Evolutionary conservation across 2,797 vertebrate genomes (phyloP).

Genomic region (Eurystomus glaucurus): DNA sequence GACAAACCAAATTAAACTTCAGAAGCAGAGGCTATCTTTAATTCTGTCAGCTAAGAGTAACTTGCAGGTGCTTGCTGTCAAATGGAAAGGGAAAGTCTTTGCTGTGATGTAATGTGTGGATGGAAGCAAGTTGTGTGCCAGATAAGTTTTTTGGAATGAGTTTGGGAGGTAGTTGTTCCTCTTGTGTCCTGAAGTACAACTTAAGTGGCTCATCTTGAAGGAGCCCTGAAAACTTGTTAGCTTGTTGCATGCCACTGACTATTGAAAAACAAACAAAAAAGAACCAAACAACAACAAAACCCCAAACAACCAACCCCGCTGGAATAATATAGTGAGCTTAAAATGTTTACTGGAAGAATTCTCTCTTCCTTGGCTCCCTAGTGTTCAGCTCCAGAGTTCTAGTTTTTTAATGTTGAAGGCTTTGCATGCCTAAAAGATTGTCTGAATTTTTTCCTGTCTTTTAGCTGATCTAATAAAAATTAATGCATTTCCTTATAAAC

Average conservation of each 20-base stretch:
- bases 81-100: background rate
- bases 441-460: background rate
- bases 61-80: background rate
- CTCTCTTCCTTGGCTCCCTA: background rate
- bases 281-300: background rate
- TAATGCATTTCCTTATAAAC: background rate
- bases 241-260: background rate
- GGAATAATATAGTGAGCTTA: background rate
- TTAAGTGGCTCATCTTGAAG: background rate
- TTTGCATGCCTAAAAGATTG: background rate
- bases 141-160: background rate
- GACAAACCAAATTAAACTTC: background rate
- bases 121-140: background rate
- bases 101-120: background rate
- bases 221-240: background rate
- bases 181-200: background rate
- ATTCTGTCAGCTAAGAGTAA: background rate
- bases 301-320: background rate
- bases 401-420: background rate
- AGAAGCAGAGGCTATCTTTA: background rate
- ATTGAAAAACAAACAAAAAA: background rate
- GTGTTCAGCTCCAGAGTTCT: background rate
- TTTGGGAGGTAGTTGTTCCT: background rate
- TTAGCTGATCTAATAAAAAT: slow-evolving; percentile 20
- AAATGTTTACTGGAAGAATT: slow-evolving; percentile 9